Percentiles rank a stretch among this genome's conserved stretches.
Evolutionary conservation across 1,140 invertebrate species (phyloP).

Genomic region (Drosophila micromelanica): DNA sequence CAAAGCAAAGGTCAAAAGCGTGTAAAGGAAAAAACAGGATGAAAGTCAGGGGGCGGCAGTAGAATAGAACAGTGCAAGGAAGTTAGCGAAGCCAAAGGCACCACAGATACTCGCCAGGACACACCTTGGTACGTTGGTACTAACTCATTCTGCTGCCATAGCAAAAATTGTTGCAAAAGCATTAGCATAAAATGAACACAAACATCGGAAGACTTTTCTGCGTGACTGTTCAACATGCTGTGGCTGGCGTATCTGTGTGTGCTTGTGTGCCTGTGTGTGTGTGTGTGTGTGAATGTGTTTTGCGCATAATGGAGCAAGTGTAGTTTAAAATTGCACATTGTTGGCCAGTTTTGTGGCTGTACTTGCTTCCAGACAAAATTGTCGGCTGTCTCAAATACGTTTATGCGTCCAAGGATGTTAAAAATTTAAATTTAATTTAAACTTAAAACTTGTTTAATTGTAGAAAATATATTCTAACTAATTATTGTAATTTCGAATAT

Average conservation of each 20-base stretch:
- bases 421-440: background rate
- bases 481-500: no score
- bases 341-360: slow-evolving; percentile 40
- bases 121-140: slow-evolving; percentile 15
- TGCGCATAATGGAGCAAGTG: slow-evolving; percentile 51
- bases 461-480: background rate
- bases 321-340: slow-evolving; percentile 64
- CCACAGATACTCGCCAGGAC: background rate
- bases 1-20: slow-evolving; percentile 18
- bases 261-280: slow-evolving; percentile 17
- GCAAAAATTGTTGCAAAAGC: slow-evolving; percentile 61
- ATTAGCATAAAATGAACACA: slow-evolving; percentile 61
- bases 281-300: slow-evolving; percentile 27
- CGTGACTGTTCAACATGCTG: slow-evolving; percentile 36
- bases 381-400: slow-evolving; percentile 6
- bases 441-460: no score
- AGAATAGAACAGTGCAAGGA: no score
- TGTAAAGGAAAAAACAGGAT: slow-evolving; percentile 4
- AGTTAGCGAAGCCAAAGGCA: slow-evolving; percentile 9
- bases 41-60: background rate
- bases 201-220: slow-evolving; percentile 48
- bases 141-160: slow-evolving; percentile 32
- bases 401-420: slow-evolving; percentile 26
- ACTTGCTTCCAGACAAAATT: background rate
- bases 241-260: slow-evolving; percentile 4